Conservation (phyloP, 2,888 invertebrate genomes). For the Lumbricus terrestris region DNA sequence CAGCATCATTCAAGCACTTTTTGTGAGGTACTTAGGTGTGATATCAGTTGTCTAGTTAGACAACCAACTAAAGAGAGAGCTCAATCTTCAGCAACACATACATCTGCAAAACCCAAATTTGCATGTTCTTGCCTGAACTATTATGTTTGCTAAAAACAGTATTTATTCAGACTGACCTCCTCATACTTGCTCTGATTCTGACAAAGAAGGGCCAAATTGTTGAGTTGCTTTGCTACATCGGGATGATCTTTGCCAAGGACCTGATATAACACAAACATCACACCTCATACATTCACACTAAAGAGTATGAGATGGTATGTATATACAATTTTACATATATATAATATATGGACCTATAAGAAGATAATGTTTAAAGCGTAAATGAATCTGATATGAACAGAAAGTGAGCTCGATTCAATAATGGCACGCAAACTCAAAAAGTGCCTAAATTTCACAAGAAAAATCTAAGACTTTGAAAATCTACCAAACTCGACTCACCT, state of each 20-base stretch:
- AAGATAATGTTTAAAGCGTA: neutral
- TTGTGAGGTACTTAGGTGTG: too few species aligned
- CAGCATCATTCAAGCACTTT: neutral
- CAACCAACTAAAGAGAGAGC: too few species aligned
- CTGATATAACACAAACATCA: slow-evolving; percentile 43
- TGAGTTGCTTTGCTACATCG: slow-evolving; percentile 98
- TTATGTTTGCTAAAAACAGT: neutral
- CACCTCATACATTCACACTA: neutral
- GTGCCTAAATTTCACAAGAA: neutral
- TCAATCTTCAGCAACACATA: neutral
- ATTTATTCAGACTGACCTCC: slow-evolving; percentile 68
- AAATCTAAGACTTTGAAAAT: neutral
- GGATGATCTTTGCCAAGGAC: slow-evolving; percentile 97
- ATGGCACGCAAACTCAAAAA: neutral
- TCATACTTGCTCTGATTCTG: slow-evolving; percentile 99
- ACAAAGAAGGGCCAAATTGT: slow-evolving; percentile 94
- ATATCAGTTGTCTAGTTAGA: too few species aligned
- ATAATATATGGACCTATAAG: too few species aligned
- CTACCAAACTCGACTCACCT: slow-evolving; percentile 59
- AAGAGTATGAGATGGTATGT: too few species aligned
- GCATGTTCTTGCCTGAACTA: neutral
- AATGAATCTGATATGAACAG: neutral
- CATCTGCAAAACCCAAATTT: neutral
- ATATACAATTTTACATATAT: too few species aligned
- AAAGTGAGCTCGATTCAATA: neutral